A percentile compares a stretch with the other conserved stretches of the same genome.
These are phyloP conservation scores for Galago senegalensis DNA, from an alignment of 2,797 vertebrate genomes.

Conservation along the genomic window DNA sequence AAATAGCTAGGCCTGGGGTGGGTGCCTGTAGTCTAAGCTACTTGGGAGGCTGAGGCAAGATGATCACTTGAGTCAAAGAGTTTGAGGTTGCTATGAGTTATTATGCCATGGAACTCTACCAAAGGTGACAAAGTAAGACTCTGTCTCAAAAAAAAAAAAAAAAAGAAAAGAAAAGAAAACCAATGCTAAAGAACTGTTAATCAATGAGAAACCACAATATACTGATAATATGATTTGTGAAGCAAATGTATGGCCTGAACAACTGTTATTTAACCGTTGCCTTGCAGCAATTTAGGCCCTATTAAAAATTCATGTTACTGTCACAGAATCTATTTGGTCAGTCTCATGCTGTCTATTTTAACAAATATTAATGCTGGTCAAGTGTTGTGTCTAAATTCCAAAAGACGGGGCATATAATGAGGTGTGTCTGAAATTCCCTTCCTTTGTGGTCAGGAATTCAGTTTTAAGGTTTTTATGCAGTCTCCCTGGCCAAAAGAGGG, in stretches of 20 bases:
- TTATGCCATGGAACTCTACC: no score
- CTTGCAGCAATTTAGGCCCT: not conserved
- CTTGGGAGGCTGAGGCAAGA: no score
- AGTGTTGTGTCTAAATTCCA: not conserved
- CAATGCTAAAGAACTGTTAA: not conserved
- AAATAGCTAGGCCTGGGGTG: no score
- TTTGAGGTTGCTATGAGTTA: no score
- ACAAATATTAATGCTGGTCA: not conserved
- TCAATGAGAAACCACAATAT: not conserved
- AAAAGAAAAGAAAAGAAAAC: no score
- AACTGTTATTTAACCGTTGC: not conserved
- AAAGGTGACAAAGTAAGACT: no score
- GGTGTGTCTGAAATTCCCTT: not conserved
- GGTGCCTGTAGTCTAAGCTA: no score
- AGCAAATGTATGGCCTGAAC: not conserved
- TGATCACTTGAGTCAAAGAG: no score
- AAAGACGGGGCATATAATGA: not conserved
- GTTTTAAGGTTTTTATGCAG: not conserved
- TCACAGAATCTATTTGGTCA: not conserved
- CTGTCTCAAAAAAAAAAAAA: no score
- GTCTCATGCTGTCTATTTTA: not conserved
- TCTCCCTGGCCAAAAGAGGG: not conserved
- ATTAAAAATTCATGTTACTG: not conserved
- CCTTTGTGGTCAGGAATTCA: not conserved
- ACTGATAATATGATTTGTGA: not conserved